A percentile compares a stretch with the other conserved stretches of the same genome.
phyloP scores from a whole-genome alignment of 1,140 invertebrate genomes.

The Pseudobourletiella spinata region DNA sequence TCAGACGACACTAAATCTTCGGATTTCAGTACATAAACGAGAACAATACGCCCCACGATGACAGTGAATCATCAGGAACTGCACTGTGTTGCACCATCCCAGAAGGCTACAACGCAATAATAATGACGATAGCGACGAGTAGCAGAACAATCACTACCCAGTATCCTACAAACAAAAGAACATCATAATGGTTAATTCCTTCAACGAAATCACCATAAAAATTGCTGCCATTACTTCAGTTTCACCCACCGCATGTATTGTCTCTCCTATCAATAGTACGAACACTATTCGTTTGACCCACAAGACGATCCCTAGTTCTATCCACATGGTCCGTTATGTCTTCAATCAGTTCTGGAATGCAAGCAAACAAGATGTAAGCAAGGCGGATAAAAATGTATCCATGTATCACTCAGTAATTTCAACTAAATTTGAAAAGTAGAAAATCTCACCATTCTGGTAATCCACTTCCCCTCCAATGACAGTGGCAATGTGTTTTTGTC shows the following conservation, averaged over 20 bases:
- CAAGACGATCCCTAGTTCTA: slow-evolving; percentile 54
- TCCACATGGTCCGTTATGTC: slow-evolving; percentile 67
- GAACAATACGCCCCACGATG: too few species aligned
- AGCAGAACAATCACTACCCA: slow-evolving; percentile 44
- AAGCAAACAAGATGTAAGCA: neutral
- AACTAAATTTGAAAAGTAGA: neutral
- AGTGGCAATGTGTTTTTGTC: slow-evolving; percentile 66
- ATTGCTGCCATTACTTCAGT: neutral
- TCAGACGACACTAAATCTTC: too few species aligned
- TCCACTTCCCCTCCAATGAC: slow-evolving; percentile 67
- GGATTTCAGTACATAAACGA: too few species aligned
- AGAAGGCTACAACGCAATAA: slow-evolving; percentile 19
- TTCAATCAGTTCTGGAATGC: slow-evolving; percentile 62
- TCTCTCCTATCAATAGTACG: slow-evolving; percentile 56
- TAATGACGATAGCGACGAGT: slow-evolving; percentile 43
- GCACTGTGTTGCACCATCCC: too few species aligned
- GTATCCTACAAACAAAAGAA: slow-evolving; percentile 39
- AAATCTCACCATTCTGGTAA: slow-evolving; percentile 48
- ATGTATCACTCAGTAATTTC: neutral
- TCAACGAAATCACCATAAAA: neutral
- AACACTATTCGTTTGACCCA: slow-evolving; percentile 57
- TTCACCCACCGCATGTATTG: slow-evolving; percentile 51
- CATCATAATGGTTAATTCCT: slow-evolving; percentile 5
- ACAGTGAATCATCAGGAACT: too few species aligned
- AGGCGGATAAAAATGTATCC: neutral